Percentiles rank a stretch among this genome's conserved stretches.
phyloP scores from a whole-genome alignment of 2,113 vertebrate species.

The Leucoraja erinaceus region DNA sequence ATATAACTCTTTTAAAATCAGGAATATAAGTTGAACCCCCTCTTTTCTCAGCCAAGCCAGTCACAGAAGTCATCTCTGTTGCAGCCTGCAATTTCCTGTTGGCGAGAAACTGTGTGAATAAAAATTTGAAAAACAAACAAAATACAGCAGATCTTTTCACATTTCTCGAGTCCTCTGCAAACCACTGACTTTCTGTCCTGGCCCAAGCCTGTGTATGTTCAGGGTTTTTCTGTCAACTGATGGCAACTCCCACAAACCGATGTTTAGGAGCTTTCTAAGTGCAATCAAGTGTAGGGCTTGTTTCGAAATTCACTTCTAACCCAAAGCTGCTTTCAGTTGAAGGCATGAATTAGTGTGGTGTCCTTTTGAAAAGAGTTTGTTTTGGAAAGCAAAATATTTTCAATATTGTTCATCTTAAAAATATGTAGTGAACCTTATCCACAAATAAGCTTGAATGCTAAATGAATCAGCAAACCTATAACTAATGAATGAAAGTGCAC shows the following conservation, averaged over 20 bases:
- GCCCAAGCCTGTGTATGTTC: background rate
- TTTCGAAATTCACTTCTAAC: background rate
- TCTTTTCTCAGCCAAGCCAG: background rate
- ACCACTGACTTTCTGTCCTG: background rate
- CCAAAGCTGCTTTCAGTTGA: background rate
- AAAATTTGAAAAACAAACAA: slow-evolving; percentile 14
- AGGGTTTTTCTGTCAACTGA: background rate
- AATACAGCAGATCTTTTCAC: slow-evolving; percentile 18
- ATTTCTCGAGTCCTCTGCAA: background rate
- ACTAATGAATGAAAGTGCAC: background rate
- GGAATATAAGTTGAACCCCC: background rate
- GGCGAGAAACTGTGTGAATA: background rate
- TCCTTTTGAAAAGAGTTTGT: background rate
- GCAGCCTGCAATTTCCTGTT: background rate
- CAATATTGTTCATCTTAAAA: background rate
- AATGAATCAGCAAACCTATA: background rate
- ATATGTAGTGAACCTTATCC: background rate
- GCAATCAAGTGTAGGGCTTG: background rate
- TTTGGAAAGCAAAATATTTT: background rate
- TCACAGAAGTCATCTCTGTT: background rate
- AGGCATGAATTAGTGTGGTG: background rate
- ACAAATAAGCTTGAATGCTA: background rate
- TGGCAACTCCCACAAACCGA: background rate
- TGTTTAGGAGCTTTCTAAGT: background rate
- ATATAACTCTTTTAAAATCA: background rate